These are phyloP conservation scores for Scyliorhinus canicula DNA, from an alignment of 2,797 vertebrate species.

Conservation along the genomic window DNA sequence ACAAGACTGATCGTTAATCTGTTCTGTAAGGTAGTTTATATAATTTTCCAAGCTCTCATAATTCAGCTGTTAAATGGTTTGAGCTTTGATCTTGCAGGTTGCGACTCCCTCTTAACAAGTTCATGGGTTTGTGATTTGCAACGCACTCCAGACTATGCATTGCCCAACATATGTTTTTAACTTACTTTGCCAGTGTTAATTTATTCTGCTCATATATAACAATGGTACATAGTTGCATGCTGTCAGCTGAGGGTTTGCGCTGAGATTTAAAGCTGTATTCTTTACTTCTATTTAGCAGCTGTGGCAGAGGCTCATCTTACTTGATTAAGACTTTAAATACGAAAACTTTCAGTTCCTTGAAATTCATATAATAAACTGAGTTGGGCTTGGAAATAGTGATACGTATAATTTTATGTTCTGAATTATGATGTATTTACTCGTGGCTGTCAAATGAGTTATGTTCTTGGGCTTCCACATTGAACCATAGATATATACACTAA, in stretches of 20 bases:
- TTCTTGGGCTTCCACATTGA: neutral
- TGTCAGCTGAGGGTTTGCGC: neutral
- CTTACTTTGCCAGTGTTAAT: neutral
- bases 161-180: neutral
- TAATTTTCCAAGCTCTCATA: neutral
- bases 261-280: too few relatives aligned
- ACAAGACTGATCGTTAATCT: too few relatives aligned
- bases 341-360: neutral
- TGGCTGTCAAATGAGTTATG: neutral
- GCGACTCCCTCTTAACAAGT: neutral
- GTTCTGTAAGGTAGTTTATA: neutral
- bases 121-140: too few relatives aligned
- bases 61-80: neutral
- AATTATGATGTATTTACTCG: neutral
- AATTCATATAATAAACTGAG: neutral
- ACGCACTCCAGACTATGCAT: neutral
- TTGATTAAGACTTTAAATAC: neutral
- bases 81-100: neutral
- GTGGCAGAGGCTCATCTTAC: neutral
- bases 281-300: neutral
- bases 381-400: neutral
- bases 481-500: neutral
- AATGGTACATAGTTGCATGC: neutral
- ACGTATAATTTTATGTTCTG: neutral
- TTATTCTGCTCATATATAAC: neutral